Base-by-base conservation (phyloP, 1,140 invertebrate species). In the Calephelis nemesis region DNA sequence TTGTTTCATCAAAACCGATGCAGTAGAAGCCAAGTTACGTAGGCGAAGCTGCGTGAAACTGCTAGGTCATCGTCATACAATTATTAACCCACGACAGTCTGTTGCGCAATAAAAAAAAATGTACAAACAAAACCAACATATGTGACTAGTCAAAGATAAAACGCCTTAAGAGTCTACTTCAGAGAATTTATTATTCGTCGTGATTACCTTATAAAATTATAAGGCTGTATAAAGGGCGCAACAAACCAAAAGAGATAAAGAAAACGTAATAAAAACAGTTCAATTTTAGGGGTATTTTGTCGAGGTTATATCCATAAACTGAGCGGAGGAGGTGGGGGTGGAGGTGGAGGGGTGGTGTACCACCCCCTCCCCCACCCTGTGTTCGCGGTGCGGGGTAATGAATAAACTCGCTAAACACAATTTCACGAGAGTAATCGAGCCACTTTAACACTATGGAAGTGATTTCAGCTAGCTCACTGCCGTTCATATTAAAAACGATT, bases 271-370 rank as follows among this genome's bases (percentile, higher is more conserved):
- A 90, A 91, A 91, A 91, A 90, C 87, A 91, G 81, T 90, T 87
- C 88, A 91, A 91, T 91, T 91, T 90, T 89, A 90, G 86, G 87
- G 87, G 87, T 88, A 90, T 90, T 90, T 88, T 91, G 89, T 90
- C 87, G 89, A 89, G 89, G 89, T 91, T 91, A 90, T 91, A 89
- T 88, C 87, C 84, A 91, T 91, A 91, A 90, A 89, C 77, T 81
- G 84, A 86, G 82, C 80, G 78, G 81, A 80, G 80, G 65, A 79
- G 71, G 78, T 74, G 78, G 75, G 54, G 63, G 42, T 3, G 42
- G 42, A 5, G 30, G 30, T 0, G 30, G 30, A 1, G 30, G 30
- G 30, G 30, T 30, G 30, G 30, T 30, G 30, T 30, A 30, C 30
- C 30, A 30, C 2, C 4, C 2, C 4, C 74, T 62, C 73, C 72